phyloP scores from a whole-genome alignment of 2,113 vertebrate genomes.

The Indicator maculatus region DNA sequence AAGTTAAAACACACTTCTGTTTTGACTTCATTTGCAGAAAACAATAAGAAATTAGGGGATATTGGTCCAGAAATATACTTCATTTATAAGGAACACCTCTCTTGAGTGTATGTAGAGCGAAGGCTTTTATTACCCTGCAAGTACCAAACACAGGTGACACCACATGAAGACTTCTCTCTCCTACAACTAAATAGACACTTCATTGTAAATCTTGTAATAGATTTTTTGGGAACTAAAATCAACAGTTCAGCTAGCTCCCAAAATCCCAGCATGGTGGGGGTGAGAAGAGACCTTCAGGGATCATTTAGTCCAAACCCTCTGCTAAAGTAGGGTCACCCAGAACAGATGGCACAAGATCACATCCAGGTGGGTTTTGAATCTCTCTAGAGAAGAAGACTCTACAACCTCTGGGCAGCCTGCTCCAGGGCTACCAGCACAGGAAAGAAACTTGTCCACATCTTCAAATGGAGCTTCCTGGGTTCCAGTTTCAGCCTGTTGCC shows the following conservation, averaged over 20 bases:
- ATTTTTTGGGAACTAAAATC: not conserved
- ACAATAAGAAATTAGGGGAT: not conserved
- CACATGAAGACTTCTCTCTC: not conserved
- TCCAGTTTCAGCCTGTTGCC: too few species aligned
- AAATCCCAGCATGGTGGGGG: too few species aligned
- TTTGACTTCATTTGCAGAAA: conserved; percentile 4
- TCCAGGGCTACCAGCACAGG: too few species aligned
- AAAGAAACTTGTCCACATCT: too few species aligned
- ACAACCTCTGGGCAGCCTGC: too few species aligned
- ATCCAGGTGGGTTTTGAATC: too few species aligned
- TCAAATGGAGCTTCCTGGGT: too few species aligned
- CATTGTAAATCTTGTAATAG: not conserved
- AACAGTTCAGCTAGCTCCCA: not conserved
- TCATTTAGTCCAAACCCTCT: too few species aligned
- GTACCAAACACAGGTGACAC: not conserved
- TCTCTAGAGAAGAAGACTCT: too few species aligned
- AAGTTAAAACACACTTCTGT: not conserved
- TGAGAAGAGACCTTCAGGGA: too few species aligned
- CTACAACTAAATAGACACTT: not conserved
- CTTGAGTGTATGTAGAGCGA: not conserved
- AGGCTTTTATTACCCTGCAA: not conserved
- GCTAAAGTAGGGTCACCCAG: too few species aligned
- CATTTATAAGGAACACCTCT: not conserved
- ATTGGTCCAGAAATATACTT: not conserved
- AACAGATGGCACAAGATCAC: too few species aligned